Evolutionary conservation across 2,888 invertebrate genomes (phyloP).

Genomic region (Mythimna vitellina): DNA sequence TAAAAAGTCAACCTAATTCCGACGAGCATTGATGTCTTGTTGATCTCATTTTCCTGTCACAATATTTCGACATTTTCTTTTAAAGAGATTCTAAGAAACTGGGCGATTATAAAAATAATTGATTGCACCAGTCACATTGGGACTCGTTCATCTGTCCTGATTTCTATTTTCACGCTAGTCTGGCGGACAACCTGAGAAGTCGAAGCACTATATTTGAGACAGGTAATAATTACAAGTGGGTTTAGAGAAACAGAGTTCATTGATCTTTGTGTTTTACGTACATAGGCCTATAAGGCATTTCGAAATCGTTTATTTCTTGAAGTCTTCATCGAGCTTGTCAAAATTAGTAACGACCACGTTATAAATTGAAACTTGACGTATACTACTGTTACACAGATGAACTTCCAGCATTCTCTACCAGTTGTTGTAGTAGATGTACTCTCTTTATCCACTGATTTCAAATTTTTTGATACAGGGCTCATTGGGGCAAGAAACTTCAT

Average conservation of each 20-base stretch:
- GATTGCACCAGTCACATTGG: constrained; percentile 38
- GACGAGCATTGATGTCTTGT: constrained; percentile 16
- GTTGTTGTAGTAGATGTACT: too few relatives aligned
- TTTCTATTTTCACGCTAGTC: constrained; percentile 51
- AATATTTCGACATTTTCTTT: constrained; percentile 40
- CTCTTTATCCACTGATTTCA: too few relatives aligned
- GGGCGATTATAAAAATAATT: constrained; percentile 47
- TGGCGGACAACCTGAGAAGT: constrained; percentile 12
- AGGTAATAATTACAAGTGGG: constrained; percentile 5
- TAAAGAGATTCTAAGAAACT: constrained; percentile 37
- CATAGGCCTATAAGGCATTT: neutral
- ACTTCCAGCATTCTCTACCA: neutral
- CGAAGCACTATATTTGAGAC: constrained; percentile 16
- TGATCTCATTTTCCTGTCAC: constrained; percentile 41
- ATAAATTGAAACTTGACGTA: neutral
- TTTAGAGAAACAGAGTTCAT: neutral
- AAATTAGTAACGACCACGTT: neutral
- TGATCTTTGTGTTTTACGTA: neutral
- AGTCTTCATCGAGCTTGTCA: neutral
- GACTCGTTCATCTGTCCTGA: constrained; percentile 39
- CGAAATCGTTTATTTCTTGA: neutral
- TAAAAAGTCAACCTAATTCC: constrained; percentile 22
- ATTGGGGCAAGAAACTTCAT: too few relatives aligned
- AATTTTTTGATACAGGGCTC: too few relatives aligned
- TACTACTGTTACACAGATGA: neutral